Percentiles rank a stretch among this genome's conserved stretches.
Evolutionary conservation across 2,113 vertebrate genomes (phyloP).

Genomic region (Rhodinocichla rosea): DNA sequence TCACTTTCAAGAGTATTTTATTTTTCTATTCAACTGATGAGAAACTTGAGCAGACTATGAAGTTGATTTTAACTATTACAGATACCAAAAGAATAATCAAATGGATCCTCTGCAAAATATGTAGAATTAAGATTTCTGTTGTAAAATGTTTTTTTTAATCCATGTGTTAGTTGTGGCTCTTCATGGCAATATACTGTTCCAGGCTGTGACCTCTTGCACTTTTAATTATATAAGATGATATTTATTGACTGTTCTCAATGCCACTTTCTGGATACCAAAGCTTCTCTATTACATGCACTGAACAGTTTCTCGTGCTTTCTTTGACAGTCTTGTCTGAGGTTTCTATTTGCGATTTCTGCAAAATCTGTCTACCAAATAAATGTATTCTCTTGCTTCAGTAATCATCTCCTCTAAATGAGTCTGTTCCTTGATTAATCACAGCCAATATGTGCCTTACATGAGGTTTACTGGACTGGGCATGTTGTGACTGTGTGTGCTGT

Average conservation of each 20-base stretch:
- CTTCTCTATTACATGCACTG: not conserved
- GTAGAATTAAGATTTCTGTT: not conserved
- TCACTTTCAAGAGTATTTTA: not conserved
- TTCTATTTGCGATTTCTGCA: not conserved
- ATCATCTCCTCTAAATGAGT: not conserved
- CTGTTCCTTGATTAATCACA: not conserved
- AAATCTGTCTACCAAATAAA: not conserved
- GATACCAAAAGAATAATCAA: not conserved
- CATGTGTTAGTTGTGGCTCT: not conserved
- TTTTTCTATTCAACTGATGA: not conserved
- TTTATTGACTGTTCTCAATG: not conserved
- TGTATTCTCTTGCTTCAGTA: not conserved
- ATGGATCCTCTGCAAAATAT: not conserved
- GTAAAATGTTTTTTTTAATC: not conserved
- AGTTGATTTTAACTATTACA: not conserved
- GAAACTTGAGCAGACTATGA: not conserved
- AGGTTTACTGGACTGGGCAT: not conserved
- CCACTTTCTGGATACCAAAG: not conserved
- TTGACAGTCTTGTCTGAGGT: not conserved
- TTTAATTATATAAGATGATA: not conserved
- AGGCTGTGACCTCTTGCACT: not conserved
- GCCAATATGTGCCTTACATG: not conserved
- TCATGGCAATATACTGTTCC: not conserved
- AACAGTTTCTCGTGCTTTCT: not conserved
- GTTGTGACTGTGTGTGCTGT: not conserved